These are phyloP conservation scores for Paramuricea clavata DNA, from an alignment of 92 coral and sea anemone genomes.

Conservation along the genomic window DNA sequence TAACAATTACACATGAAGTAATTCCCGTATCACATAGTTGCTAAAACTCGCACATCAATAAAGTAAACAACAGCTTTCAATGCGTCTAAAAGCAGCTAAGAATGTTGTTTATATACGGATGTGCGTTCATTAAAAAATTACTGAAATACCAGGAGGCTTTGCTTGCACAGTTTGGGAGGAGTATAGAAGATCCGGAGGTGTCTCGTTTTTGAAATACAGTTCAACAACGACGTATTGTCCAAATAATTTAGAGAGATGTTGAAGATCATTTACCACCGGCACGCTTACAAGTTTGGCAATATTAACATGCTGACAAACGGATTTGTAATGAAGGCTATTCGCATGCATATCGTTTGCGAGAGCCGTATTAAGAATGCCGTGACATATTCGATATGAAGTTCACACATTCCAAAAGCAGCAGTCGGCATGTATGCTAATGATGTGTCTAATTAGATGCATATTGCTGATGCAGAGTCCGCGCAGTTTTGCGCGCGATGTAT, in stretches of 20 bases:
- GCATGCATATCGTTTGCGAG: not conserved
- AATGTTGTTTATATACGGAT: conserved; percentile 9
- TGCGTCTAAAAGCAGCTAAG: conserved; percentile 5
- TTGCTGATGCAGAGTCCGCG: not conserved
- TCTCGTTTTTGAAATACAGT: conserved; percentile 6
- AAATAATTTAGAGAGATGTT: not conserved
- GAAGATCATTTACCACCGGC: not conserved
- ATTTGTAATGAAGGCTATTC: not conserved
- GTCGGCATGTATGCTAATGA: conserved; percentile 37
- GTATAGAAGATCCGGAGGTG: not conserved
- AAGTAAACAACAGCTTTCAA: not conserved
- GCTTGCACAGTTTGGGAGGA: conserved; percentile 35
- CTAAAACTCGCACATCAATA: not conserved
- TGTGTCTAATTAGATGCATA: not conserved
- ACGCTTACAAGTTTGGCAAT: not conserved
- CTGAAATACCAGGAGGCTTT: conserved; percentile 32
- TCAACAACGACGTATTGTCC: not conserved
- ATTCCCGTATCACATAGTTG: not conserved
- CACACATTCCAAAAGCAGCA: conserved; percentile 5
- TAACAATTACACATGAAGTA: not conserved
- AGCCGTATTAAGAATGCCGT: not conserved
- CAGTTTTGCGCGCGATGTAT: not conserved
- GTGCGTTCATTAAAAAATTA: conserved; percentile 4
- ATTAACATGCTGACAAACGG: not conserved
- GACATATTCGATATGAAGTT: not conserved